Conservation (phyloP, 2,797 vertebrate genomes). For the Pitangus sulphuratus region DNA sequence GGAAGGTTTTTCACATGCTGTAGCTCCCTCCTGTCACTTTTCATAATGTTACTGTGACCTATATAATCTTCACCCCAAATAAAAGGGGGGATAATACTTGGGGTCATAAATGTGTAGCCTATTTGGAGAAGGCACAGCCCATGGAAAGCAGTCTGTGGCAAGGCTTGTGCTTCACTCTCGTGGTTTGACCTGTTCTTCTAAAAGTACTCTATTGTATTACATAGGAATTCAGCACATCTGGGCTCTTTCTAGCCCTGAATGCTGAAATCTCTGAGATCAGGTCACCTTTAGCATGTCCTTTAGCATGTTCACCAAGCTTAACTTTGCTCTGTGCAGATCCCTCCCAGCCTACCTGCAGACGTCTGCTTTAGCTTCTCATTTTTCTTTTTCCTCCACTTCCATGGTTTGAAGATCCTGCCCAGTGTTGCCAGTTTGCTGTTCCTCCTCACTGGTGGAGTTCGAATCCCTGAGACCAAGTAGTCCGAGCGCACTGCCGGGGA, state of each 20-base stretch:
- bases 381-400: constrained; percentile 99
- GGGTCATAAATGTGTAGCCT: neutral
- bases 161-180: neutral
- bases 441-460: constrained; percentile 92
- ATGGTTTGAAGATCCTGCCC: constrained; percentile 96
- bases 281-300: neutral
- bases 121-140: neutral
- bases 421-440: constrained; percentile 95
- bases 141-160: neutral
- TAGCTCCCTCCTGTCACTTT: constrained; percentile 21
- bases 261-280: neutral
- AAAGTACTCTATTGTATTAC: neutral
- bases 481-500: constrained; percentile 87
- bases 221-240: neutral
- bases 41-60: constrained; percentile 20
- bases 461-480: constrained; percentile 89
- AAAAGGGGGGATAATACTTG: neutral
- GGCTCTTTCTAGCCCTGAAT: neutral
- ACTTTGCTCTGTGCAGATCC: neutral
- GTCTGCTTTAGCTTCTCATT: constrained; percentile 94
- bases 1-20: neutral
- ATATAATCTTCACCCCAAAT: neutral
- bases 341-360: constrained; percentile 76
- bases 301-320: neutral
- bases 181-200: neutral